Base-by-base conservation (phyloP, 1,140 invertebrate genomes). In the Cydia fagiglandana region DNA sequence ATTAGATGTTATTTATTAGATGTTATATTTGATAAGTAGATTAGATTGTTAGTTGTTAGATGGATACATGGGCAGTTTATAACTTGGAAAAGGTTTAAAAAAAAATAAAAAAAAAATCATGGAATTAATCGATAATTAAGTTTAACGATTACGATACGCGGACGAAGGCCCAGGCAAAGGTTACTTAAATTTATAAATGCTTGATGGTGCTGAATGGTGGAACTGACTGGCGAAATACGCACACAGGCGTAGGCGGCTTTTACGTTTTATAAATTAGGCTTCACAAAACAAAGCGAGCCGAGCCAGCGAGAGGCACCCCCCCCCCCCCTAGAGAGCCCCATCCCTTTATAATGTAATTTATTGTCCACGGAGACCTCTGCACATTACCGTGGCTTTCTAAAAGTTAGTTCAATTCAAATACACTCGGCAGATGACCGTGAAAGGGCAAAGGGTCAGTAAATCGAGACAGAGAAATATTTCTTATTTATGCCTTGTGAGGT, bases 291-390 rank as follows among this genome's bases (percentile, higher is more conserved):
- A 41, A 41, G 38, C 38, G 47, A 50, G 56, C 5, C 17, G n/a
- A 12, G 97, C 85, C 96, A 97, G 92, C 96, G 96, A 34, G n/a
- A 12, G 56, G 20, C 95, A 96, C 86, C n/a, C n/a, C n/a, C n/a
- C n/a, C n/a, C n/a, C n/a, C n/a, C n/a, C n/a, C n/a, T n/a, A n/a
- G n/a, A 24, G 24, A 70, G 45, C 38, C 17, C 66, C 56, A 61
- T 61, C 56, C 24, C 64, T 70, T 38, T 70, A 24, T 38, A 70
- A 38, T 70, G 66, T 70, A 70, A 70, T 38, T 70, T 38, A 70
- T 15, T 38, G 30, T 34, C 30, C 66, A 70, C 15, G 34, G 97
- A 61, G 97, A 97, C 97, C 86, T 95, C 94, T 76, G 64, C 64
- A 38, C 64, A 66, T 66, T 66, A 66, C 96, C 15, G 95, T 95